Base-by-base conservation (phyloP, 1,140 invertebrate genomes). In the Heliothis subflexa region DNA sequence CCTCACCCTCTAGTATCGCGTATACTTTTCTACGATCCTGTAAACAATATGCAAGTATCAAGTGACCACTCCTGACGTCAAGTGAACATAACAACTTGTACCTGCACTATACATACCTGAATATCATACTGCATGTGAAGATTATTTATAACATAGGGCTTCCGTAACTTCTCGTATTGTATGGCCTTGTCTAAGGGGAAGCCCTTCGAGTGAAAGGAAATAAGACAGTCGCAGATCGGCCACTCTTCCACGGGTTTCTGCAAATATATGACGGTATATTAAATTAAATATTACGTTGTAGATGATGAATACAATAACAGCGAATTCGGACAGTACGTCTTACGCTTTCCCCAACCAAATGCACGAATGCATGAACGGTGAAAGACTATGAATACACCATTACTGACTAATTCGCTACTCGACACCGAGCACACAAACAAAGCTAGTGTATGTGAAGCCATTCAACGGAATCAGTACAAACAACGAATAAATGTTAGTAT, bases 121-220 rank as follows among this genome's bases (percentile, higher is more conserved):
- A 99, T 98, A 90, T 99, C 98, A 95, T 99, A 99, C 92, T 99
- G 99, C 97, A 99, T 99, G 84, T 99, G 98, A 78, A 99, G 96
- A 95, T 99, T 99, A 94, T 99, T 99, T 71, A 99, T 98, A 73
- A 99, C 97, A 93, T 99, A 99, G 0, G 99, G 99, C 93, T 99
- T 98, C 73, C 98, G 95, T 62, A 99, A 95, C 88, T 98, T 97
- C 45, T 98, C 97, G 95, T 99, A 99, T 86, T 97, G 97, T 85
- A 99, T 98, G n/a, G 99, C 99, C 95, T 99, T 99, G 86, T 99
- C 98, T 76, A 99, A 95, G 4, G 99, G 99, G 95, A 99, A 99
- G 86, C 99, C 99, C 95, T 99, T 98, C 1, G 99, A 99, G 93
- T 99, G 99, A 93, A 99, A 99, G 78, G 98, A 99, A 78, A 99